phyloP scores from a whole-genome alignment of 2,888 invertebrate species.

The Platycnemis pennipes region DNA sequence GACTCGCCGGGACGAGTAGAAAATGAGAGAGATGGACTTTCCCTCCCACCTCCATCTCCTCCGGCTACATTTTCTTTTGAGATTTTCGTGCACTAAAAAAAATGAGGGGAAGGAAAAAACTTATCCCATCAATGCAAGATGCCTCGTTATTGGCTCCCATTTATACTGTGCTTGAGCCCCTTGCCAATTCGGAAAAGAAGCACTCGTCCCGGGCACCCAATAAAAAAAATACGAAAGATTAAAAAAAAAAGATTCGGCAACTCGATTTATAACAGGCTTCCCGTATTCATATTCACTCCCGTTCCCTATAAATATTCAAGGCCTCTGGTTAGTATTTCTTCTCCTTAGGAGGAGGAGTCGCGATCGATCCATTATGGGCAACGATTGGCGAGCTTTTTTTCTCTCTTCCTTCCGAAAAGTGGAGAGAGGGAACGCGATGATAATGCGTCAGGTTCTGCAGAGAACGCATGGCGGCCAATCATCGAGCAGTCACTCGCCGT shows the following conservation, averaged over 20 bases:
- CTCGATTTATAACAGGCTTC: constrained; percentile 36
- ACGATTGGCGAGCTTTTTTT: neutral
- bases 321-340: neutral
- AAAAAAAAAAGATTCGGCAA: constrained; percentile 39
- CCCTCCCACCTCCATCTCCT: neutral
- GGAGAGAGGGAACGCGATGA: neutral
- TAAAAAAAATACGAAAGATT: neutral
- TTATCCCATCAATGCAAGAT: constrained; percentile 29
- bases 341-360: neutral
- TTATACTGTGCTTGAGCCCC: constrained; percentile 21
- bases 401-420: neutral
- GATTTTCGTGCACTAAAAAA: neutral
- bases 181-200: neutral
- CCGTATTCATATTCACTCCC: constrained; percentile 8
- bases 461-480: neutral
- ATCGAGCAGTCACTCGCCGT: neutral
- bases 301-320: constrained; percentile 22
- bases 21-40: neutral
- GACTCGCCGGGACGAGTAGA: neutral
- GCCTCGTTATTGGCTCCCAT: constrained; percentile 27
- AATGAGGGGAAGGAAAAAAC: neutral
- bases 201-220: neutral
- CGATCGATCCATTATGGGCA: neutral
- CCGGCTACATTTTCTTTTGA: constrained; percentile 28
- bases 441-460: constrained; percentile 6